Evolutionary conservation across 2,888 invertebrate genomes (phyloP).

Genomic region (Conus canariensis): DNA sequence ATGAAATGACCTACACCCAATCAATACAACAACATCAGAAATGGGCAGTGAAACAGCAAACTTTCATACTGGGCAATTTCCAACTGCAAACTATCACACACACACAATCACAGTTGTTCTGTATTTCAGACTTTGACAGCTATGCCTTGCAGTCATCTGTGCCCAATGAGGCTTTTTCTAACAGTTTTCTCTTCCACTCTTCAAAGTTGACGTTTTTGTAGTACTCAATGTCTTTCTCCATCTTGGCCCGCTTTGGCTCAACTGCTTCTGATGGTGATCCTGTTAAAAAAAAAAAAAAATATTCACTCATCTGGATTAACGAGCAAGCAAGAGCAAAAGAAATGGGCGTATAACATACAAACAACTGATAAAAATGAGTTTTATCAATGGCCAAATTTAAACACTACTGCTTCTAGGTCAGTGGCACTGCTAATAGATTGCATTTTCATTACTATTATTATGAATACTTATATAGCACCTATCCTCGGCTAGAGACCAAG

Average conservation of each 20-base stretch:
- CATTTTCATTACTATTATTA: too few relatives aligned
- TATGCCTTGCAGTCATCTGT: constrained; percentile 23
- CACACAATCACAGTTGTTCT: neutral
- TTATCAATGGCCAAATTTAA: too few relatives aligned
- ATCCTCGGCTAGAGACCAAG: too few relatives aligned
- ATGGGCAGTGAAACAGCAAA: too few relatives aligned
- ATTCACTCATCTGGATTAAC: too few relatives aligned
- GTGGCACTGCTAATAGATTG: too few relatives aligned
- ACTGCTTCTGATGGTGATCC: constrained; percentile 6
- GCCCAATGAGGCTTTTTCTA: constrained; percentile 4
- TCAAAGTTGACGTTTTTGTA: constrained; percentile 34
- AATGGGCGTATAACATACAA: neutral
- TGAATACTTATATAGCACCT: too few relatives aligned
- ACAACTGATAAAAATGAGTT: neutral
- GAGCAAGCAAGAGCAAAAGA: neutral
- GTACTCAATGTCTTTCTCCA: constrained; percentile 38
- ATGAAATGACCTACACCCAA: too few relatives aligned
- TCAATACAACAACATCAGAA: too few relatives aligned
- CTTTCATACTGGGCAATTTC: too few relatives aligned
- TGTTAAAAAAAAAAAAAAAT: neutral
- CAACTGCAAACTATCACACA: neutral
- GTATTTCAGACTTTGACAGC: neutral
- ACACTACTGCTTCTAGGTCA: too few relatives aligned
- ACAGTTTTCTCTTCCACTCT: constrained; percentile 34
- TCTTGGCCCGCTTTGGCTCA: constrained; percentile 32